Percentiles rank a stretch among this genome's conserved stretches.
phyloP scores from a whole-genome alignment of 2,797 vertebrate species.

The Lophura swinhoii region DNA sequence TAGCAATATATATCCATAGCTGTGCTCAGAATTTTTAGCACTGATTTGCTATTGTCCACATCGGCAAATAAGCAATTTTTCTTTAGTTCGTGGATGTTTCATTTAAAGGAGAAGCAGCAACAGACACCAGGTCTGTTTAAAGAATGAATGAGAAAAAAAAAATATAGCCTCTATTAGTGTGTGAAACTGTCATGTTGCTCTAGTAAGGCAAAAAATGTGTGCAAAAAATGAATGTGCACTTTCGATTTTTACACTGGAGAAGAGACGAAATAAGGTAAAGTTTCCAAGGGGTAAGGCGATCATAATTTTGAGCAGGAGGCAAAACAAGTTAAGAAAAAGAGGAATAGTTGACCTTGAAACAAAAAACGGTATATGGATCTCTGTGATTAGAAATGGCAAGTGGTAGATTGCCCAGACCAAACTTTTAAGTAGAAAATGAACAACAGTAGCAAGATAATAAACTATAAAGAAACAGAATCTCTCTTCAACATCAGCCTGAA shows the following conservation, averaged over 20 bases:
- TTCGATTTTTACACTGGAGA: not conserved
- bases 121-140: not conserved
- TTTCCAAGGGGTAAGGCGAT: not conserved
- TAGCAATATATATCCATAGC: conserved; percentile 19
- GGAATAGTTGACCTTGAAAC: not conserved
- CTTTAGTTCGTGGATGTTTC: not conserved
- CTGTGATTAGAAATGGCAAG: not conserved
- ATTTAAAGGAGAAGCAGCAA: not conserved
- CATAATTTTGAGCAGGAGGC: not conserved
- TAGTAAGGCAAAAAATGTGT: not conserved
- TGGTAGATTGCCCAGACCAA: not conserved
- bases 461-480: not conserved
- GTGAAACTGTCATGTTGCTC: not conserved
- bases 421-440: not conserved
- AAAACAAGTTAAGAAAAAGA: not conserved
- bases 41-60: not conserved
- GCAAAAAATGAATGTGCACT: not conserved
- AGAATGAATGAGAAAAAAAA: not conserved
- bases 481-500: not conserved
- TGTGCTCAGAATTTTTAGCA: not conserved
- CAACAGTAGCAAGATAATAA: not conserved
- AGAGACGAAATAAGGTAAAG: not conserved
- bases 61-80: not conserved
- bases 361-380: not conserved
- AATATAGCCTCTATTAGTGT: not conserved